Evolutionary conservation across 2,113 vertebrate genomes (phyloP).

Genomic region (Ia io): DNA sequence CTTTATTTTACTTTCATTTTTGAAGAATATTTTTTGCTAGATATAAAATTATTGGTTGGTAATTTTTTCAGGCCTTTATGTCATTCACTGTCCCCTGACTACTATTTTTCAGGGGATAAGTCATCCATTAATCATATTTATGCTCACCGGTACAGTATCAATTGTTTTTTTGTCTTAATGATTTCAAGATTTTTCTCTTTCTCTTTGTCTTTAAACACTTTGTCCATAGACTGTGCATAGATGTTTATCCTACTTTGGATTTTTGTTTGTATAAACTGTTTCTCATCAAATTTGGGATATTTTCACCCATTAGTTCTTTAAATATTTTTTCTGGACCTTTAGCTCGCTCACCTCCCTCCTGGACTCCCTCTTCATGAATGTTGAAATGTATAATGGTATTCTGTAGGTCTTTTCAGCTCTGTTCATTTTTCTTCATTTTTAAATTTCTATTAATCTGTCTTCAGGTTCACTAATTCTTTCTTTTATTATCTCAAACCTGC

Average conservation of each 20-base stretch:
- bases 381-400: not conserved
- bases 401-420: not conserved
- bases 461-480: not conserved
- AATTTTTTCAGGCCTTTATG: not conserved
- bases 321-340: not conserved
- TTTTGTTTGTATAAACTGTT: not conserved
- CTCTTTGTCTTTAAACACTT: not conserved
- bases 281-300: not conserved
- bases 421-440: not conserved
- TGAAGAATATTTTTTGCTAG: not conserved
- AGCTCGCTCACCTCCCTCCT: not conserved
- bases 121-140: not conserved
- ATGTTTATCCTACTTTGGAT: not conserved
- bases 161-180: not conserved
- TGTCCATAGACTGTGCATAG: not conserved
- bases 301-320: not conserved
- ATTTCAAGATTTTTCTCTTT: not conserved
- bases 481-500: not conserved
- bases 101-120: not conserved
- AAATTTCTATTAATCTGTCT: too few species aligned
- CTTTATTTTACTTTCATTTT: not conserved
- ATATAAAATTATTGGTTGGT: not conserved
- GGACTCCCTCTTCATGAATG: not conserved
- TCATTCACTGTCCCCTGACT: not conserved
- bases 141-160: not conserved